Base-by-base conservation (phyloP, 2,113 vertebrate species). In the Lampris megalopsis region DNA sequence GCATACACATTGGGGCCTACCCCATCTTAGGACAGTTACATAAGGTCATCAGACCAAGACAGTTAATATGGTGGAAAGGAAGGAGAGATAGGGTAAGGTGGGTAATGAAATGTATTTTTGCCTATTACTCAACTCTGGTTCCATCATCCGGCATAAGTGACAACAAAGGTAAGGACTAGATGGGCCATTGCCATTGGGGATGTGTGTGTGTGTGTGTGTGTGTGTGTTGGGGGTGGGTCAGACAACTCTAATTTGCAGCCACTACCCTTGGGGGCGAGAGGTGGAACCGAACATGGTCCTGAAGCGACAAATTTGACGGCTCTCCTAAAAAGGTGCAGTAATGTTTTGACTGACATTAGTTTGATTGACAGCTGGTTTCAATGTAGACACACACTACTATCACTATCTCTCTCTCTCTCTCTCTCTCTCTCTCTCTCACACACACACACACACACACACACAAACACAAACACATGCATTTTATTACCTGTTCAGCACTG, bases 81-180 rank as follows among this genome's bases (percentile, higher is more conserved):
- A 63, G 74, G 68, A 72, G 77, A 79, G 71, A 62, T 69, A 75
- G 65, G 82, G 81, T 79, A 83, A 75, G 70, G 71, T 73, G 88
- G 86, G 82, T 88, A 84, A 89, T 89, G 87, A 85, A 92, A 87
- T 88, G 82, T 89, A 84, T 87, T 92, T 88, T 86, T 87, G 85
- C 86, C 84, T 76, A 66, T 77, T 86, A 84, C 88, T 84, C 81
- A 83, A 75, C 64, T 80, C 68, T 43, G 64, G 75, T 72, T 89
- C 41, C 74, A 56, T 80, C 87, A 90, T 91, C 86, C 88, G 84
- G 84, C 79, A 87, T 1, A 11, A 70, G 62, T 76, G 87, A 83
- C 71, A 73, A 70, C 80, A 89, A 86, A 87, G 74, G 79, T 83
- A 88, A 74, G 81, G 82, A 89, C 79, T 84, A 91, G 84, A 86